Conservation (phyloP, 2,113 vertebrate genomes). For the Pleuronectes platessa region DNA sequence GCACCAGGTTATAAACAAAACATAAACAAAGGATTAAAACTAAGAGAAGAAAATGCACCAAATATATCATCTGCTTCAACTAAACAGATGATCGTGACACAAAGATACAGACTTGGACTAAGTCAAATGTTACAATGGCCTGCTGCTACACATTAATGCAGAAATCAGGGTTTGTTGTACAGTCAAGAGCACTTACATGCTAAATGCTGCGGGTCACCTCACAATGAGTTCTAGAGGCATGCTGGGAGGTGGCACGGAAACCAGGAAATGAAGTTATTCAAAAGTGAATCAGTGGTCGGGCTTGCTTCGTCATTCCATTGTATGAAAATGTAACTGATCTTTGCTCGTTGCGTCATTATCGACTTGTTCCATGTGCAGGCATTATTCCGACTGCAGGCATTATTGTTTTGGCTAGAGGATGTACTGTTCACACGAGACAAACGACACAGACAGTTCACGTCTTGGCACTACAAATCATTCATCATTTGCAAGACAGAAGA, state of each 20-base stretch:
- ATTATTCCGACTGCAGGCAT: conserved; percentile 62
- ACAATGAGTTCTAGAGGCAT: conserved; percentile 77
- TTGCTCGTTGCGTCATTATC: conserved; percentile 63
- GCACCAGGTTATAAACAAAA: conserved; percentile 81
- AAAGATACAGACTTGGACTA: conserved; percentile 67
- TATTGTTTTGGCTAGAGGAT: conserved; percentile 78
- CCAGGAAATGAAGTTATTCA: conserved; percentile 60
- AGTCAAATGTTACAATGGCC: conserved; percentile 64
- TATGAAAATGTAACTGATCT: conserved; percentile 57
- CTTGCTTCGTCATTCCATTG: conserved; percentile 54
- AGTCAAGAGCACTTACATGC: conserved; percentile 76
- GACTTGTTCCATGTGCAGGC: conserved; percentile 41
- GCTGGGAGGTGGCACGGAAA: conserved; percentile 66
- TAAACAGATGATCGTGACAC: conserved; percentile 62
- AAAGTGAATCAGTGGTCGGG: conserved; percentile 54
- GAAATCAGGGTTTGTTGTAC: conserved; percentile 64
- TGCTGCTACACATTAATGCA: conserved; percentile 76
- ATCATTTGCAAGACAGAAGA: conserved; percentile 79
- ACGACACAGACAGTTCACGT: conserved; percentile 73
- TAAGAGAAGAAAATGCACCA: conserved; percentile 70
- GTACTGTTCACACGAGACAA: conserved; percentile 78
- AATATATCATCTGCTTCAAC: conserved; percentile 64
- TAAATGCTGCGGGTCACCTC: conserved; percentile 72
- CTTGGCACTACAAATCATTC: conserved; percentile 82
- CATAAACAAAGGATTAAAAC: conserved; percentile 27